Conservation (phyloP, 2,113 vertebrate genomes). For the Aix galericulata region DNA sequence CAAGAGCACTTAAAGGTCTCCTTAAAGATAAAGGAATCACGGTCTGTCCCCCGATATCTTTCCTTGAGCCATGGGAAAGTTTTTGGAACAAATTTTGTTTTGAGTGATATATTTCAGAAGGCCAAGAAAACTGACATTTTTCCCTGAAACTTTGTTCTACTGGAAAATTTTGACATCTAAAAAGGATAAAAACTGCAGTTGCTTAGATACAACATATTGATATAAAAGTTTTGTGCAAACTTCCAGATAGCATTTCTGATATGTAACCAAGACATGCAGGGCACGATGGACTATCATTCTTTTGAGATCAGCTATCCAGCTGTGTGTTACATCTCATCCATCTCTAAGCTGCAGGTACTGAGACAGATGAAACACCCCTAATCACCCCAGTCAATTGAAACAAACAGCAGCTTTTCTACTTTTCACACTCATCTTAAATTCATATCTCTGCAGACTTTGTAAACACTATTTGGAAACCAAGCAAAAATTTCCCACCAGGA, state of each 20-base stretch:
- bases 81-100: background rate
- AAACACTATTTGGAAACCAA: conserved; percentile 12
- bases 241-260: background rate
- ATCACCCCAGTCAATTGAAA: conserved; percentile 6
- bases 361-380: conserved; percentile 31
- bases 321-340: conserved; percentile 23
- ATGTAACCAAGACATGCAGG: background rate
- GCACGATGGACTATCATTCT: background rate
- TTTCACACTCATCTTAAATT: conserved; percentile 26
- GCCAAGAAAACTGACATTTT: background rate
- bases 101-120: background rate
- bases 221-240: background rate
- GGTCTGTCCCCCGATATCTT: background rate
- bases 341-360: background rate
- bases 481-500: background rate
- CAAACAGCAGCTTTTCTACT: conserved; percentile 16
- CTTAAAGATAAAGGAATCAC: background rate
- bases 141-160: background rate
- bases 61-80: background rate
- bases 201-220: background rate
- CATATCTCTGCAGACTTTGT: background rate
- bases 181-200: background rate
- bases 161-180: background rate
- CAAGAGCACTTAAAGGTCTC: background rate
- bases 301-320: conserved; percentile 35